Percentiles rank a stretch among this genome's conserved stretches.
Evolutionary conservation across 2,888 invertebrate species (phyloP).

Genomic region (Eupithecia insigniata): DNA sequence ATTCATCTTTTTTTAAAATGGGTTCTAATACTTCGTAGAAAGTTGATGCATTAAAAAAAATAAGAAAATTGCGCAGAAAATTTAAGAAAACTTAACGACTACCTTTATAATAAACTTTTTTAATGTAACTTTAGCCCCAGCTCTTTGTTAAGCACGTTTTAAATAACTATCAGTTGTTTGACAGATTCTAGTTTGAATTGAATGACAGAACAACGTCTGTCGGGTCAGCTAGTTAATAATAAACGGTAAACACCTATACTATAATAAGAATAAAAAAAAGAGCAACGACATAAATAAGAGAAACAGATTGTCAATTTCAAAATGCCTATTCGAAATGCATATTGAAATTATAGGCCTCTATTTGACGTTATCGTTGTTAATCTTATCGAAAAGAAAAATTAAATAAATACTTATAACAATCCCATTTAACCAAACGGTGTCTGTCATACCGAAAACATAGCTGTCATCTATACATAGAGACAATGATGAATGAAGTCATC

Average conservation of each 20-base stretch:
- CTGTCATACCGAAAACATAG: conserved; percentile 18
- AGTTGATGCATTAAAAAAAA: too few relatives aligned
- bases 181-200: too few relatives aligned
- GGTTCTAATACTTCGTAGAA: too few relatives aligned
- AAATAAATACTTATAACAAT: not conserved
- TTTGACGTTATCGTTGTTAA: not conserved
- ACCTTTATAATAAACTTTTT: too few relatives aligned
- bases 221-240: not conserved
- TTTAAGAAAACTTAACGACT: too few relatives aligned
- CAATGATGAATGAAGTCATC: conserved; percentile 34
- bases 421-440: not conserved
- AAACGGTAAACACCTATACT: not conserved
- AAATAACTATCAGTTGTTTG: too few relatives aligned
- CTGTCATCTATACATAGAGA: conserved; percentile 28
- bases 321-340: not conserved
- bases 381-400: not conserved
- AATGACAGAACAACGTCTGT: too few relatives aligned
- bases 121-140: too few relatives aligned
- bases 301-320: not conserved
- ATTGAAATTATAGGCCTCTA: not conserved
- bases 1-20: too few relatives aligned
- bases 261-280: not conserved
- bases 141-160: too few relatives aligned
- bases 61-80: too few relatives aligned
- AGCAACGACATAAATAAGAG: not conserved